A percentile compares a stretch with the other conserved stretches of the same genome.
These are phyloP conservation scores for Eulacestoma nigropectus DNA, from an alignment of 2,113 vertebrate genomes.

Conservation along the genomic window DNA sequence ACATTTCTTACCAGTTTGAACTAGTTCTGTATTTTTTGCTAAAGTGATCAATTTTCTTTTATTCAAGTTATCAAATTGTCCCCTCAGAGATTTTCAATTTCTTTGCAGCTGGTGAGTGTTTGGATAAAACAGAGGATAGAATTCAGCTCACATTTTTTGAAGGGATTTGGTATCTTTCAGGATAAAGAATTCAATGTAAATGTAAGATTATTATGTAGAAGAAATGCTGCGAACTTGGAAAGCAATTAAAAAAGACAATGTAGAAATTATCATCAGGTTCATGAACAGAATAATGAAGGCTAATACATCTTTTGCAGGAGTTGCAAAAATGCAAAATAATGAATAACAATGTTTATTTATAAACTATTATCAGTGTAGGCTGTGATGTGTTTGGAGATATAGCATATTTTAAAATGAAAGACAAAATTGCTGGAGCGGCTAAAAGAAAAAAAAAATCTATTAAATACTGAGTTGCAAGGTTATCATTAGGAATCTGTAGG, in stretches of 20 bases:
- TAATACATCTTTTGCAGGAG: not conserved
- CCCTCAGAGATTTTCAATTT: conserved; percentile 19
- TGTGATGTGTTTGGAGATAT: not conserved
- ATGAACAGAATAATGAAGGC: conserved; percentile 43
- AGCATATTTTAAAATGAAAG: not conserved
- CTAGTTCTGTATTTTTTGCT: conserved; percentile 16
- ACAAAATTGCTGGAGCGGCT: not conserved
- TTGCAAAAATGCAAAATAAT: conserved; percentile 51
- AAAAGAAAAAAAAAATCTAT: not conserved
- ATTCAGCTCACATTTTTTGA: conserved; percentile 27
- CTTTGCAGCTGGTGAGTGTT: conserved; percentile 9
- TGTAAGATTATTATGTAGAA: conserved; percentile 30
- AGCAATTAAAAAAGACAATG: conserved; percentile 61
- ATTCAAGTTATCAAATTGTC: conserved; percentile 7
- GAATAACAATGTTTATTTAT: conserved; percentile 38
- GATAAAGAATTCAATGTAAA: conserved; percentile 17
- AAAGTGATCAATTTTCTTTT: conserved; percentile 24
- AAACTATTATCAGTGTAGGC: not conserved
- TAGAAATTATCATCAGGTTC: conserved; percentile 40
- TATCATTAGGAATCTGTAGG: not conserved
- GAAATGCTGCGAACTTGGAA: conserved; percentile 29
- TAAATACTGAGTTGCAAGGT: not conserved
- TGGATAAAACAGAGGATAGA: not conserved
- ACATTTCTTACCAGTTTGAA: not conserved
- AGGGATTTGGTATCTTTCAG: conserved; percentile 8